These are phyloP conservation scores for Tor tambroides DNA, from an alignment of 2,113 vertebrate species.

Conservation along the genomic window DNA sequence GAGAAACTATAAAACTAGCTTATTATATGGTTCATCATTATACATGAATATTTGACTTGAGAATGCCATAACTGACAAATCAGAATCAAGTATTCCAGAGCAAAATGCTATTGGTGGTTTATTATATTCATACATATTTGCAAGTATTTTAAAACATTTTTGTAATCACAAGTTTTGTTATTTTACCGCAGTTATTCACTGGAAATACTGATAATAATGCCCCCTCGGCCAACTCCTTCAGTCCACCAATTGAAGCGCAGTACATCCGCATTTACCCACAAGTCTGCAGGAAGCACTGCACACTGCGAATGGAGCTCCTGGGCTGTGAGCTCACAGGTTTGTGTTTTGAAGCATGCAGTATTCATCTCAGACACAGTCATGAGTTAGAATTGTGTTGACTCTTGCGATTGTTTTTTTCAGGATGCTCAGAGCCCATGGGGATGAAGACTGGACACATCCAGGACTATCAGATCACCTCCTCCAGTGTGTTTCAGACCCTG, in stretches of 20 bases:
- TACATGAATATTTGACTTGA: no score
- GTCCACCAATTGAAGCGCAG: conserved; percentile 84
- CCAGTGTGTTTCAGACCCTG: conserved; percentile 84
- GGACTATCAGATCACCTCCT: conserved; percentile 85
- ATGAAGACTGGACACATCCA: conserved; percentile 88
- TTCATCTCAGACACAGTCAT: background rate
- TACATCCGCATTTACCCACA: conserved; percentile 86
- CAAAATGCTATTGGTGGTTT: no score
- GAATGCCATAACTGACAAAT: no score
- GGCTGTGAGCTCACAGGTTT: conserved; percentile 86
- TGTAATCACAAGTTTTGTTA: background rate
- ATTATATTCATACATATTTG: no score
- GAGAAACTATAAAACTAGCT: no score
- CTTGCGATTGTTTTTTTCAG: conserved; percentile 61
- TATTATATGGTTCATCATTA: no score
- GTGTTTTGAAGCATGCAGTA: conserved; percentile 11
- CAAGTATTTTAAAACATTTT: no score
- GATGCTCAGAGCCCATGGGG: conserved; percentile 87
- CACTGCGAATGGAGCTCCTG: conserved; percentile 85
- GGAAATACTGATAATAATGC: conserved; percentile 87
- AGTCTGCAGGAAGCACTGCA: conserved; percentile 86
- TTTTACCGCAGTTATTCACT: conserved; percentile 77
- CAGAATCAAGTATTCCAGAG: no score
- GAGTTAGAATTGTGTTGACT: background rate
- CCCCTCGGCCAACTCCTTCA: conserved; percentile 84